Base-by-base conservation (phyloP, 92 coral and sea anemone genomes). In the Plumapathes pennacea region DNA sequence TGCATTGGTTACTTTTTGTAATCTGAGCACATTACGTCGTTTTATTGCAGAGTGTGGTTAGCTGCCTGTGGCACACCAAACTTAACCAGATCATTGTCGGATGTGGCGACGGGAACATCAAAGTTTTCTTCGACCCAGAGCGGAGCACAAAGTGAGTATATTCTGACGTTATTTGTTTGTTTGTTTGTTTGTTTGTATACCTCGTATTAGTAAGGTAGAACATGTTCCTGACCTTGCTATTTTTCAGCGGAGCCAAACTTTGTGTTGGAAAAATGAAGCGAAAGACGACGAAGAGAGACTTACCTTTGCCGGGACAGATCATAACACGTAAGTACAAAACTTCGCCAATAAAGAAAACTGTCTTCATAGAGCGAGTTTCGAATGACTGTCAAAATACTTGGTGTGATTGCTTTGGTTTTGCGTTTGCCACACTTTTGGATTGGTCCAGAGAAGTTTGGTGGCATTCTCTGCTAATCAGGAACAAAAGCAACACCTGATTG, bases 21-120 rank as follows among this genome's bases (percentile, higher is more conserved):
- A n/a, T n/a, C n/a, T n/a, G n/a, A n/a, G n/a, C n/a, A n/a, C n/a
- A n/a, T n/a, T n/a, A n/a, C n/a, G n/a, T n/a, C n/a, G n/a, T n/a
- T n/a, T n/a, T n/a, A n/a, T n/a, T n/a, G n/a, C 70, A 92, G 96
- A 92, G 98, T 72, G 98, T 76, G 0, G 98, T 92, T 22, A 88
- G 90, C 50, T 80, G 89, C 42, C 59, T 92, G 33, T 92, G 98
- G 98, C 98, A 92, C 58, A 75, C 88, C 41, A 75, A 78, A 38
- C 67, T 92, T 25, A 88, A 92, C 62, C 98, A 92, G 57, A 92
- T 92, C 48, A 73, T 92, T 5, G 96, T 80, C 42, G 97, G 97
- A 0, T 74, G 80, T 34, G 83, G 91, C 19, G 67, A 76, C 46
- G 97, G 97, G 11, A 72, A 63, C 4, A 83, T 89, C 19, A 92